These are phyloP conservation scores for Mamestra configurata DNA, from an alignment of 1,140 invertebrate genomes.

Conservation along the genomic window DNA sequence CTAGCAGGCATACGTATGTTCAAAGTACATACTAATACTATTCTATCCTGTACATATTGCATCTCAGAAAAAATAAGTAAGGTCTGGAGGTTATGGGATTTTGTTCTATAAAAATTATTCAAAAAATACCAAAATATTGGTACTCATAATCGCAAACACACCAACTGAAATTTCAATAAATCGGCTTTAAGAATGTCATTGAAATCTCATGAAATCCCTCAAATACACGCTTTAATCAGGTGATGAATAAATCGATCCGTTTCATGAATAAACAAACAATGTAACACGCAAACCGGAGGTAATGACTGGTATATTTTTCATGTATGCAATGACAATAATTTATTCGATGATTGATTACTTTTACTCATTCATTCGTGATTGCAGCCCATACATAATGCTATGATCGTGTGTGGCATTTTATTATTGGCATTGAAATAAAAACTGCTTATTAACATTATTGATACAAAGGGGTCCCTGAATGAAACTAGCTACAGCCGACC, in stretches of 20 bases:
- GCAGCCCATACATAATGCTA: background rate
- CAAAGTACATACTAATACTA: no score
- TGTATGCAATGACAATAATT: background rate
- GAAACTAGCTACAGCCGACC: no score
- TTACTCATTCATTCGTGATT: slow-evolving; percentile 5
- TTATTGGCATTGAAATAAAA: background rate
- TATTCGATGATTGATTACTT: background rate
- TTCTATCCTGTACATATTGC: no score
- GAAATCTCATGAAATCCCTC: background rate
- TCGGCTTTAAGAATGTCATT: background rate
- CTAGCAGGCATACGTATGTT: no score
- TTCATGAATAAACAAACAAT: background rate
- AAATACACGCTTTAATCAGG: background rate
- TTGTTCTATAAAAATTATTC: no score
- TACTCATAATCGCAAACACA: background rate
- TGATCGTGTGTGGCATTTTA: background rate
- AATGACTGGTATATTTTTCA: background rate
- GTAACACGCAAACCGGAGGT: background rate
- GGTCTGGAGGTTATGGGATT: no score
- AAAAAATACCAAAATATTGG: no score
- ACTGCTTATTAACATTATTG: background rate
- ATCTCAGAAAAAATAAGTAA: no score
- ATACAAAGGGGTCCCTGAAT: no score
- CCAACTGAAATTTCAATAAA: no score
- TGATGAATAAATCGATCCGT: background rate